These are phyloP conservation scores for Imbricaverruca yamaguchii DNA, from an alignment of 2,888 invertebrate genomes.

Conservation along the genomic window DNA sequence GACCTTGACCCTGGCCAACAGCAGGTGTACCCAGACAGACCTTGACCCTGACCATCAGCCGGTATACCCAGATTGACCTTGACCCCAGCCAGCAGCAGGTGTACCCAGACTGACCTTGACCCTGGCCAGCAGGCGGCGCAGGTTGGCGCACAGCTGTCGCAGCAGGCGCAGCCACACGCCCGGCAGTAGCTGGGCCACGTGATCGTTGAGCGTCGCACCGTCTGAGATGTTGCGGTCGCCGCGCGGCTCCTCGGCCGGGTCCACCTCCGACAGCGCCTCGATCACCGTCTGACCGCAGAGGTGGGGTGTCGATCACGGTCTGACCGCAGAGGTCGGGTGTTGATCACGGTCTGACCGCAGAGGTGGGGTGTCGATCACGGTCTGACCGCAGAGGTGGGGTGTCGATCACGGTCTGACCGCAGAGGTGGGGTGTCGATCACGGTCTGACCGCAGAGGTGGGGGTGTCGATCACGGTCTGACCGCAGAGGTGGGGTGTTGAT, in stretches of 20 bases:
- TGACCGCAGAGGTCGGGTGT: neutral
- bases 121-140: conserved; percentile 62
- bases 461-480: too few species aligned
- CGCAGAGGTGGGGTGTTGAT: too few species aligned
- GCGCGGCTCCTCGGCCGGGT: conserved; percentile 30
- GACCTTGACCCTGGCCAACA: conserved; percentile 62
- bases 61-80: conserved; percentile 43
- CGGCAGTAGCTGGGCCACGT: conserved; percentile 55
- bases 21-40: conserved; percentile 36
- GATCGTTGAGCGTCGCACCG: conserved; percentile 49
- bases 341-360: too few species aligned
- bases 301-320: too few species aligned
- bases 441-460: too few species aligned
- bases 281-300: conserved; percentile 50
- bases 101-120: conserved; percentile 48
- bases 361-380: too few species aligned
- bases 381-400: too few species aligned
- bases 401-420: too few species aligned
- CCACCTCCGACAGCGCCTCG: conserved; percentile 59
- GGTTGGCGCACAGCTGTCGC: conserved; percentile 55
- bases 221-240: conserved; percentile 42
- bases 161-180: conserved; percentile 62
- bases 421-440: too few species aligned
- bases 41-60: conserved; percentile 63
- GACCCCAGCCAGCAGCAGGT: conserved; percentile 67